Evolutionary conservation across 1,140 invertebrate genomes (phyloP).

Genomic region (Alviniconcha marisindica): DNA sequence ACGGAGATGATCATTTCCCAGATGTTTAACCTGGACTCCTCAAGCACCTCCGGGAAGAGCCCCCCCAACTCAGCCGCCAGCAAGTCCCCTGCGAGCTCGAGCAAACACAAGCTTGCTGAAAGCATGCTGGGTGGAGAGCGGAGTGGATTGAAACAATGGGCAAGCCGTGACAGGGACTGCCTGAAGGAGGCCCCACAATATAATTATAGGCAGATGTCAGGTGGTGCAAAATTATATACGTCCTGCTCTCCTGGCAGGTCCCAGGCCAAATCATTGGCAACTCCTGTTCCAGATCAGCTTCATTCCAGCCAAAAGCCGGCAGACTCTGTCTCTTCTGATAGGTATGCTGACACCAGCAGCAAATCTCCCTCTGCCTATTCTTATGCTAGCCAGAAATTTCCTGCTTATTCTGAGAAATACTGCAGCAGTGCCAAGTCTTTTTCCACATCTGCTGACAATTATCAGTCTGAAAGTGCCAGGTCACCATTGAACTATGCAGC

Average conservation of each 20-base stretch:
- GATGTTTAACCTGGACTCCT: slow-evolving; percentile 12
- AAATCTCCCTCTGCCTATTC: too few species aligned
- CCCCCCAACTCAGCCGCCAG: background rate
- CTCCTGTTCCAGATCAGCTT: background rate
- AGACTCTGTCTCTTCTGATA: too few species aligned
- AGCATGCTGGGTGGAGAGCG: background rate
- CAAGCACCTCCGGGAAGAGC: background rate
- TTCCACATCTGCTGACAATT: too few species aligned
- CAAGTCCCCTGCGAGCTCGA: background rate
- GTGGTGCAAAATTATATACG: background rate
- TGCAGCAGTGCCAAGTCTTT: too few species aligned
- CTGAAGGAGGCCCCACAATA: background rate
- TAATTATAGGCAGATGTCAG: too few species aligned
- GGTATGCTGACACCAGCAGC: too few species aligned
- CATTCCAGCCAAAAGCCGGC: background rate
- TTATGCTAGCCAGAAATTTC: too few species aligned
- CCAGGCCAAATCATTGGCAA: background rate
- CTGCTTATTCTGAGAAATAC: too few species aligned
- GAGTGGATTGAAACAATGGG: background rate
- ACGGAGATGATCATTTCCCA: slow-evolving; percentile 25
- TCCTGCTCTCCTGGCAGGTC: background rate
- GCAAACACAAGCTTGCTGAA: background rate
- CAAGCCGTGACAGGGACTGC: background rate
- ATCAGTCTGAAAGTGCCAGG: too few species aligned
- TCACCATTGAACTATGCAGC: too few species aligned